Evolutionary conservation across 2,113 vertebrate species (phyloP), one percentile per base, ranked within the genome.

Genomic region (Platichthys stellatus): DNA sequence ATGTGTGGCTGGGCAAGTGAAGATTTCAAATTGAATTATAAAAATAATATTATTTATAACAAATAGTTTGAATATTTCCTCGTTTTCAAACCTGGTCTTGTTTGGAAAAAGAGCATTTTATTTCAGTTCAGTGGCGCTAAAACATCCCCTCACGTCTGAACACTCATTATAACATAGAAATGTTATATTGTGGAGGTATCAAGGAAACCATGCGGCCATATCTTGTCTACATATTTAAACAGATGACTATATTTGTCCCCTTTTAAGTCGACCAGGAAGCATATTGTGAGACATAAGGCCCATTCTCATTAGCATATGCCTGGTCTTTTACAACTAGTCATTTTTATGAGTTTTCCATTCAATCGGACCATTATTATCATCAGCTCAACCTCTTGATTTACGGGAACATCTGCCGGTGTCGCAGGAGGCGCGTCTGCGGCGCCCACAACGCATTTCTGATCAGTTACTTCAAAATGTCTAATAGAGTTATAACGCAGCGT

Each of bases 341-440:
- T 80, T 88, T 85, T 92, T 89, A 90, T 35, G 88, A 89, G 78
- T 84, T 70, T 86, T 89, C 77, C 68, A 79, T 91, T 92, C 84
- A 86, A 83, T 91, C 87, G 78, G 79, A 73, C 85, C 89, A 81
- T 91, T 91, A 89, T 91, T 93, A 92, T 86, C 86, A 92, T 93
- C 88, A 86, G 74, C 83, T 84, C 76, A 71, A 86, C 78, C 82
- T 89, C 81, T 86, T 89, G 90, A 93, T 92, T 90, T 92, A 90
- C 69, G 69, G 23, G 70, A 90, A 90, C 92, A 93, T 93, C 92
- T 94, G 93, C 64, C 75, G 74, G 62, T 72, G 78, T 74, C 78
- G 53, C 54, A 43, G 51, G 70, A 81, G 71, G 72, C 26, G 64
- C 47, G 67, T 38, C 45, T 43, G 54, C 71, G 45, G 72, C 67